Evolutionary conservation across 2,113 vertebrate species (phyloP).

Genomic region (Oriolus oriolus): DNA sequence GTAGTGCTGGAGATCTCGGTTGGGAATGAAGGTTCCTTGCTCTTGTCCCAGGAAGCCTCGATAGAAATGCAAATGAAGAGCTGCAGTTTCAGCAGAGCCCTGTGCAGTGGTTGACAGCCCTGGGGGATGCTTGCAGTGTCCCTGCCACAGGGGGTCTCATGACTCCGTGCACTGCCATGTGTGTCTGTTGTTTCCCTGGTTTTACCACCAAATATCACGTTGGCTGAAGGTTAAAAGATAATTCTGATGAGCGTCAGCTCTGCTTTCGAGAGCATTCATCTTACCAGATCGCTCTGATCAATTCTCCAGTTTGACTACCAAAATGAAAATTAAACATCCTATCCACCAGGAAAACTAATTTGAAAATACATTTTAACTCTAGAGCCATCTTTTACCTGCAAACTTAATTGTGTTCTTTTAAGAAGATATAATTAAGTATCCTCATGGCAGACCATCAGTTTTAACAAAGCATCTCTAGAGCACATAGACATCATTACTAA

Average conservation of each 20-base stretch:
- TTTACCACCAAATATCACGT: background rate
- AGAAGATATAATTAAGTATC: constrained; percentile 61
- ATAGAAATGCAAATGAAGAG: background rate
- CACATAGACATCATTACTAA: constrained; percentile 46
- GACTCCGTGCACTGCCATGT: background rate
- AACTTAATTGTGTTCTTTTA: constrained; percentile 57
- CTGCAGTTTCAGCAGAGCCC: background rate
- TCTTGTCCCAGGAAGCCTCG: background rate
- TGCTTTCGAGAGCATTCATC: background rate
- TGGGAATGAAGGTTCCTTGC: background rate
- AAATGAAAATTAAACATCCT: constrained; percentile 50
- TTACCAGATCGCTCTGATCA: background rate
- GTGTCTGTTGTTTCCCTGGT: background rate
- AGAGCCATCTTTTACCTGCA: constrained; percentile 44
- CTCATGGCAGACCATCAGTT: constrained; percentile 30
- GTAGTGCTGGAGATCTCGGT: background rate
- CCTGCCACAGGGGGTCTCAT: background rate
- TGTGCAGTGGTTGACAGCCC: background rate
- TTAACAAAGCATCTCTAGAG: constrained; percentile 38
- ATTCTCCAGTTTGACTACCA: background rate
- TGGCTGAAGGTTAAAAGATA: background rate
- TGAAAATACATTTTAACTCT: constrained; percentile 39
- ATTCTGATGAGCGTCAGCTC: background rate
- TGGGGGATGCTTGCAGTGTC: background rate
- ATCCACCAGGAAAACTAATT: constrained; percentile 17